phyloP scores from a whole-genome alignment of 2,113 vertebrate genomes.

The Syngnathoides biaculeatus region DNA sequence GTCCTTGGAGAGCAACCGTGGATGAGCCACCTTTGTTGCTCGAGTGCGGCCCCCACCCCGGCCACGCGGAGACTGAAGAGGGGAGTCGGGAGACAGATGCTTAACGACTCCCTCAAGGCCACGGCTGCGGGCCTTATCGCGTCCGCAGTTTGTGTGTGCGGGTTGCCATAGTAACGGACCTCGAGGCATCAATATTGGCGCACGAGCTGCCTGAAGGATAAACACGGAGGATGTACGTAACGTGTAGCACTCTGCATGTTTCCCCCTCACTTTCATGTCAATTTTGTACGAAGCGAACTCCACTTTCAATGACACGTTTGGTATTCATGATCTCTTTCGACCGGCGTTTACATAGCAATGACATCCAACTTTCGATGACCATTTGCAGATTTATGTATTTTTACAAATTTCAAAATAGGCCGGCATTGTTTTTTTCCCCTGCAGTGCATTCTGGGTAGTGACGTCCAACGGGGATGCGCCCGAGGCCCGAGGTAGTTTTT shows the following conservation, averaged over 20 bases:
- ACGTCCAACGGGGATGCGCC: too few species aligned
- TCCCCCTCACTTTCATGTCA: constrained; percentile 8
- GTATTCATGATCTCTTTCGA: too few species aligned
- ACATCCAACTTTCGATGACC: too few species aligned
- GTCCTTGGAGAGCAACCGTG: constrained; percentile 53
- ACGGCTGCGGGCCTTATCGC: constrained; percentile 72
- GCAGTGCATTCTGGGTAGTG: too few species aligned
- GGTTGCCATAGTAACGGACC: constrained; percentile 76
- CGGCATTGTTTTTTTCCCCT: too few species aligned
- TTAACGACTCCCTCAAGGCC: constrained; percentile 75
- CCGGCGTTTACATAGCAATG: too few species aligned
- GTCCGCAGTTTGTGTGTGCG: constrained; percentile 71
- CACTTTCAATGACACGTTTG: too few species aligned
- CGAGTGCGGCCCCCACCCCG: constrained; percentile 58
- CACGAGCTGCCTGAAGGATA: constrained; percentile 52
- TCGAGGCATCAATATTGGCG: constrained; percentile 63
- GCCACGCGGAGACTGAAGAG: constrained; percentile 53
- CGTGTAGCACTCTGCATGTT: constrained; percentile 2
- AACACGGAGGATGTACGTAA: constrained; percentile 3
- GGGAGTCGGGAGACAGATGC: constrained; percentile 75
- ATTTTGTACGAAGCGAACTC: constrained; percentile 8
- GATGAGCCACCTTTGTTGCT: constrained; percentile 67
- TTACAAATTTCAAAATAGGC: too few species aligned
- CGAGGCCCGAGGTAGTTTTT: too few species aligned
- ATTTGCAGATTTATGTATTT: too few species aligned